These are phyloP conservation scores for Arvicanthis niloticus DNA, from an alignment of 2,113 vertebrate genomes.

Conservation along the genomic window DNA sequence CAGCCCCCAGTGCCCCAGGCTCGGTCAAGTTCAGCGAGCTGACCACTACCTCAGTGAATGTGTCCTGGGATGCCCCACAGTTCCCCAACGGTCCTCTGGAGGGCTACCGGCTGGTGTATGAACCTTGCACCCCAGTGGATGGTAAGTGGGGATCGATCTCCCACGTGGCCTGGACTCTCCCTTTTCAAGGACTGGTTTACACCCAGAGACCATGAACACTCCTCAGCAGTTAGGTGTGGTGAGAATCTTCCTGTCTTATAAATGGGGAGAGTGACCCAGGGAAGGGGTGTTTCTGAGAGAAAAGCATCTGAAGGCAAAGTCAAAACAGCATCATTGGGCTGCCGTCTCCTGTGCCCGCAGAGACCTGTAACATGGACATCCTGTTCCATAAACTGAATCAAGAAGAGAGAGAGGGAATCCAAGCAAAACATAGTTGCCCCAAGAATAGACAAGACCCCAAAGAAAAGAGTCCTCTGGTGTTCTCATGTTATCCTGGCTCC, in stretches of 20 bases:
- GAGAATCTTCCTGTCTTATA: not conserved
- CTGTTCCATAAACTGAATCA: rapidly evolving
- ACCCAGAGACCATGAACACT: rapidly evolving
- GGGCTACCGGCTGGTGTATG: slow-evolving; percentile 95
- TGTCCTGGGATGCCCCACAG: slow-evolving; percentile 95
- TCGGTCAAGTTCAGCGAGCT: slow-evolving; percentile 97
- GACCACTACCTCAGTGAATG: slow-evolving; percentile 98
- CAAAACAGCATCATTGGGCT: rapidly evolving
- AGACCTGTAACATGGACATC: not conserved
- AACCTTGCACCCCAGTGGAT: slow-evolving; percentile 95
- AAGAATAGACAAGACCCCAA: not conserved
- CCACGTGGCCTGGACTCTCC: rapidly evolving
- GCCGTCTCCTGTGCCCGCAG: not conserved
- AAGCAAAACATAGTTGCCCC: not conserved
- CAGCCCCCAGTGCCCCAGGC: slow-evolving; percentile 96
- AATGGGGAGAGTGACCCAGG: not conserved
- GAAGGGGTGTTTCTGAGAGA: not conserved
- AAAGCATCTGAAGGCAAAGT: rapidly evolving
- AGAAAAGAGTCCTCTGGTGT: not conserved
- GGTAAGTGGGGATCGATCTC: slow-evolving; percentile 88
- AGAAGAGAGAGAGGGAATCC: too few species aligned
- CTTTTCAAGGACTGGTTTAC: not conserved
- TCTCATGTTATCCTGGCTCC: rapidly evolving
- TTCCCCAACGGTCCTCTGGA: slow-evolving; percentile 96
- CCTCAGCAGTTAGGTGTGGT: rapidly evolving